These are phyloP conservation scores for Scelioninae gen. 2 DNA, from an alignment of 2,888 invertebrate species.

Conservation along the genomic window DNA sequence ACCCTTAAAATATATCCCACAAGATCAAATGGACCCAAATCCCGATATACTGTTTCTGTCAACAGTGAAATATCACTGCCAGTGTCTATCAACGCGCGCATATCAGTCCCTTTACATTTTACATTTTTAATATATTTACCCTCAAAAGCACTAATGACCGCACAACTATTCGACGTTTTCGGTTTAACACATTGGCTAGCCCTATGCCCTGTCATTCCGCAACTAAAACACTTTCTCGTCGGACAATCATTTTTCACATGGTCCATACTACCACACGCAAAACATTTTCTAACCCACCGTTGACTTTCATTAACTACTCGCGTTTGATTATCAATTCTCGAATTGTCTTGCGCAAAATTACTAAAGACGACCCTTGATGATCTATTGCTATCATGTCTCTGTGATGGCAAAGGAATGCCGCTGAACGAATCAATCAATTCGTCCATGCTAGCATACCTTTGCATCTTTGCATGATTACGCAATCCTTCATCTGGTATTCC, in stretches of 20 bases:
- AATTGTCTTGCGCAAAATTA: no score
- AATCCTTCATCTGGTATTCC: conserved; percentile 4
- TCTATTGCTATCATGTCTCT: no score
- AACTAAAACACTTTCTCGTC: background rate
- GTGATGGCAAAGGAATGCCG: no score
- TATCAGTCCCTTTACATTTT: background rate
- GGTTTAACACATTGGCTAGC: conserved; percentile 1
- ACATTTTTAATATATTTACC: conserved; percentile 13
- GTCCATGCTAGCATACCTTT: no score
- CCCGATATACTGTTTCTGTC: no score
- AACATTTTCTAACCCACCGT: conserved; percentile 10
- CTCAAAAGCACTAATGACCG: background rate
- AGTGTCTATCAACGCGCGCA: background rate
- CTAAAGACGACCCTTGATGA: no score
- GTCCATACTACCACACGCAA: conserved; percentile 1
- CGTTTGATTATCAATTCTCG: no score
- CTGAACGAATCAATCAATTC: no score
- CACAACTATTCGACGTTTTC: conserved; percentile 1
- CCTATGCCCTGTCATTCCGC: background rate
- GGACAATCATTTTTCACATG: background rate
- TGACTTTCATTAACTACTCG: no score
- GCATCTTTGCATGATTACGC: background rate
- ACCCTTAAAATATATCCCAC: no score
- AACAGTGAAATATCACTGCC: no score
- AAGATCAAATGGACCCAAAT: no score